A percentile compares a stretch with the other conserved stretches of the same genome.
These are phyloP conservation scores for Apantesis nais DNA, from an alignment of 2,888 invertebrate species.

Conservation along the genomic window DNA sequence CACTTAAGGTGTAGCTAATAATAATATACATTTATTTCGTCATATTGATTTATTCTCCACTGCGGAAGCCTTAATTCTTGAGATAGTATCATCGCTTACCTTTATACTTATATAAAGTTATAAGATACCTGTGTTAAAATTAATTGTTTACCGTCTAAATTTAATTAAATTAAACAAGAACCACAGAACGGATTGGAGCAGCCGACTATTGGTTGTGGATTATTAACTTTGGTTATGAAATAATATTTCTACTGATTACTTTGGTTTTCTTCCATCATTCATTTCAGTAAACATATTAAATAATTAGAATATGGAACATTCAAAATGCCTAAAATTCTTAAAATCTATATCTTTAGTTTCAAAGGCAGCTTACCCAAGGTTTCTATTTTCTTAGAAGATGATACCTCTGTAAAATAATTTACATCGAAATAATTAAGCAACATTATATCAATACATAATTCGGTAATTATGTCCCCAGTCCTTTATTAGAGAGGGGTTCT, in stretches of 20 bases:
- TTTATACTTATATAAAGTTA: not conserved
- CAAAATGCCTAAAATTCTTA: not conserved
- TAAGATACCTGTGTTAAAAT: not conserved
- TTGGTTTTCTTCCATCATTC: too few species aligned
- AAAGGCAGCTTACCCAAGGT: not conserved
- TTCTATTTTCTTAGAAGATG: not conserved
- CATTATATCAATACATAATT: slow-evolving; percentile 40
- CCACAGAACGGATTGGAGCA: not conserved
- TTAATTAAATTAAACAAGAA: not conserved
- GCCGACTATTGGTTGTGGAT: not conserved
- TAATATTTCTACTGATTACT: slow-evolving; percentile 9
- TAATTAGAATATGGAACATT: too few species aligned
- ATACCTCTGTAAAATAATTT: slow-evolving; percentile 1
- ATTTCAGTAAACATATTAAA: too few species aligned
- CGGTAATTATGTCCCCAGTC: slow-evolving; percentile 38
- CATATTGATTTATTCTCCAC: not conserved
- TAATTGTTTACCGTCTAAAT: not conserved
- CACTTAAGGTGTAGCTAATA: not conserved
- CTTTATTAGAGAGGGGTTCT: slow-evolving; percentile 29
- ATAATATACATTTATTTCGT: not conserved
- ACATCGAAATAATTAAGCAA: slow-evolving; percentile 2
- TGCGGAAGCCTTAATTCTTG: not conserved
- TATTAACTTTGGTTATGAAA: not conserved
- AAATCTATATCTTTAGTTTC: not conserved
- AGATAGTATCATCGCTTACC: not conserved